A percentile compares a stretch with the other conserved stretches of the same genome.
phyloP scores from a whole-genome alignment of 2,113 vertebrate species.

The Rostratula benghalensis region DNA sequence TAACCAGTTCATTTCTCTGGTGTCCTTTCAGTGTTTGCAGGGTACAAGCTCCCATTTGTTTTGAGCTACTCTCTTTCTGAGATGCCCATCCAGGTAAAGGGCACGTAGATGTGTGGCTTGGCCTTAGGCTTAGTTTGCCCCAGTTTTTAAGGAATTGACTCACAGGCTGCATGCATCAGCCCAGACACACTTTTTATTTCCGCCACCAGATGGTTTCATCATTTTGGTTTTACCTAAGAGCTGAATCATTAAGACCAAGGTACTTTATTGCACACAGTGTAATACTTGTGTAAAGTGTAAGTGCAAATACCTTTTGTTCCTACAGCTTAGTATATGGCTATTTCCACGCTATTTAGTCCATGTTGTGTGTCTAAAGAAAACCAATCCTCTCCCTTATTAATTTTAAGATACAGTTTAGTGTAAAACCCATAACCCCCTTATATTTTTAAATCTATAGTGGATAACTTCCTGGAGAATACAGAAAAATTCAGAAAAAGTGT shows the following conservation, averaged over 20 bases:
- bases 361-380: not conserved
- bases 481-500: not conserved
- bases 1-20: not conserved
- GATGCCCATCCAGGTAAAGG: not conserved
- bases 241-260: not conserved
- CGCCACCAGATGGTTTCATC: not conserved
- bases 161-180: not conserved
- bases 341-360: not conserved
- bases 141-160: not conserved
- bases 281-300: too few relatives aligned
- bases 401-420: not conserved
- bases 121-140: not conserved
- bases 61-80: not conserved
- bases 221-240: not conserved
- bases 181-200: not conserved
- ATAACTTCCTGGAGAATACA: not conserved
- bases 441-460: not conserved
- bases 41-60: not conserved
- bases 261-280: not conserved
- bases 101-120: too few relatives aligned
- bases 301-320: rapidly evolving
- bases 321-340: not conserved
- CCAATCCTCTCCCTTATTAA: not conserved
- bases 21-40: not conserved
- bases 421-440: not conserved